These are phyloP conservation scores for Cacatua alba DNA, from an alignment of 2,113 vertebrate genomes.

Conservation along the genomic window DNA sequence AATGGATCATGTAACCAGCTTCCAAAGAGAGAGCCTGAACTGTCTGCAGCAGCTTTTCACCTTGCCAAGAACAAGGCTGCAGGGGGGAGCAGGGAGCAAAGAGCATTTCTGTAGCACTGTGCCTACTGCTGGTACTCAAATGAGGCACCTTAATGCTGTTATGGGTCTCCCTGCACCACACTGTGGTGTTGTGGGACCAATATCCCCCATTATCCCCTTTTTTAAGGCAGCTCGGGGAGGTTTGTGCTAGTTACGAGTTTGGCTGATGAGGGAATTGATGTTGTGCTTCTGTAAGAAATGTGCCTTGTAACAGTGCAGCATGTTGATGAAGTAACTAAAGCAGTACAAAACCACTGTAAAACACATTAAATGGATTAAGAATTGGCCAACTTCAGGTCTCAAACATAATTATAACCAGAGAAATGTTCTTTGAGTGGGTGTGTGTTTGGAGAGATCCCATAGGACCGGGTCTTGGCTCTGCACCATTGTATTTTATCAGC, in stretches of 20 bases:
- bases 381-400: slow-evolving; percentile 8
- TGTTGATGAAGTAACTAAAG: slow-evolving; percentile 1
- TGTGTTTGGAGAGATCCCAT: not conserved
- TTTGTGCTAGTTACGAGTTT: not conserved
- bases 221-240: not conserved
- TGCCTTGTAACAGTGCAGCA: not conserved
- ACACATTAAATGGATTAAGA: slow-evolving; percentile 37
- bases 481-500: not conserved
- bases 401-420: slow-evolving; percentile 36
- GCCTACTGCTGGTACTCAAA: not conserved
- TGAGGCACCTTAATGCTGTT: rapidly evolving
- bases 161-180: not conserved
- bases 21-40: not conserved
- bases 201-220: not conserved
- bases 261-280: not conserved
- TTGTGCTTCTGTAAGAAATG: slow-evolving; percentile 34
- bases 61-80: not conserved
- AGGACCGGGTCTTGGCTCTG: slow-evolving; percentile 25
- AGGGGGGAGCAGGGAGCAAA: not conserved
- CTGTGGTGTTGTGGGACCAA: not conserved
- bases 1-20: not conserved
- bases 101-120: not conserved
- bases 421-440: slow-evolving; percentile 51
- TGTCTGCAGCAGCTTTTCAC: not conserved
- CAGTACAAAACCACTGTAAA: not conserved